Percentiles rank a stretch among this genome's conserved stretches.
Conservation (phyloP, 2,113 vertebrate species). For the Chascanopsetta lugubris region DNA sequence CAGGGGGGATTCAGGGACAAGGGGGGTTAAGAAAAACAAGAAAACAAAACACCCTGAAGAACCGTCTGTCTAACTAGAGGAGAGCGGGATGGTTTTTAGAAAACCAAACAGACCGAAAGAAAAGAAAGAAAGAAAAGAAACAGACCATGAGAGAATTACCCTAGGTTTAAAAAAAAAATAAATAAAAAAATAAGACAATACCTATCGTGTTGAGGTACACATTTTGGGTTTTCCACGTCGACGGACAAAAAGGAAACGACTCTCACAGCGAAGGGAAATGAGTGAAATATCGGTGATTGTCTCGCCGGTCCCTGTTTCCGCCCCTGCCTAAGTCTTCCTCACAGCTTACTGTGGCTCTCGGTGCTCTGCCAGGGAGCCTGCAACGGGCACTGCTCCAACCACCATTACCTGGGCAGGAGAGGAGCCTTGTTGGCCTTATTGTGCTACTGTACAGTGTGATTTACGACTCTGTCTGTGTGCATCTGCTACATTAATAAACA, state of each 20-base stretch:
- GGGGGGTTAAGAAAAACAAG: too few species aligned
- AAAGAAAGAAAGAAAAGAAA: background rate
- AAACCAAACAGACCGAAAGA: background rate
- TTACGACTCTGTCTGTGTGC: conserved; percentile 59
- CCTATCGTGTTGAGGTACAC: too few species aligned
- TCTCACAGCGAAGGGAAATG: conserved; percentile 2
- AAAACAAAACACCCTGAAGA: conserved; percentile 9
- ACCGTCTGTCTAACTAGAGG: conserved; percentile 14
- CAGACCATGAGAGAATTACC: too few species aligned
- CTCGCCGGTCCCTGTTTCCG: conserved; percentile 27
- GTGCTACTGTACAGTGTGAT: conserved; percentile 61
- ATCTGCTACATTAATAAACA: conserved; percentile 73
- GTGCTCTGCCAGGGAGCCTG: conserved; percentile 48
- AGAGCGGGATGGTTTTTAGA: background rate
- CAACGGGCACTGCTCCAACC: conserved; percentile 63
- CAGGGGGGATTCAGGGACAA: background rate
- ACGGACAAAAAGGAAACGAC: conserved; percentile 18
- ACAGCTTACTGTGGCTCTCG: conserved; percentile 32
- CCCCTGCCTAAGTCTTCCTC: conserved; percentile 14
- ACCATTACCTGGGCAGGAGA: conserved; percentile 59
- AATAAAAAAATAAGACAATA: too few species aligned
- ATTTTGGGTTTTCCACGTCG: too few species aligned
- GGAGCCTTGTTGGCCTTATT: conserved; percentile 61
- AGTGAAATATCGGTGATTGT: conserved; percentile 37
- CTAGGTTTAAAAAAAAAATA: too few species aligned